phyloP scores from a whole-genome alignment of 2,797 vertebrate species.

The Dromococcyx pavoninus region DNA sequence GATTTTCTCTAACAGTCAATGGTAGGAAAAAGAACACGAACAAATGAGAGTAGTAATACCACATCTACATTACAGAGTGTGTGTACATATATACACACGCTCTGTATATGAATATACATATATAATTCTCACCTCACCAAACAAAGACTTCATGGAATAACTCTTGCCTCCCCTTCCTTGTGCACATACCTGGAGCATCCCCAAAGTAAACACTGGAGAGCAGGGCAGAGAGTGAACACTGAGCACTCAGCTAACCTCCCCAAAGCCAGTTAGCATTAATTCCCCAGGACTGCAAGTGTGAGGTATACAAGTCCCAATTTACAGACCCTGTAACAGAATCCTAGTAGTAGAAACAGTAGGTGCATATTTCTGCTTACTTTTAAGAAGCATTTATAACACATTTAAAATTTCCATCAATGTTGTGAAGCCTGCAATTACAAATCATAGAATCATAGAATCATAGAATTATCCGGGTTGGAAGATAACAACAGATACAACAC shows the following conservation, averaged over 20 bases:
- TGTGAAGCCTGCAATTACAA: slow-evolving; percentile 40
- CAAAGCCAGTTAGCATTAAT: not conserved
- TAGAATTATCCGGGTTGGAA: too few species aligned
- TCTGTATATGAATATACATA: not conserved
- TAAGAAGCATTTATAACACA: not conserved
- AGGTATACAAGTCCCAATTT: not conserved
- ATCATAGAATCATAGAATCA: too few species aligned
- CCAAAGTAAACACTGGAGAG: not conserved
- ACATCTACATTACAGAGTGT: not conserved
- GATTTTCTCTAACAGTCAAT: not conserved
- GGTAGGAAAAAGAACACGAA: not conserved
- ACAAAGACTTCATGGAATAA: not conserved
- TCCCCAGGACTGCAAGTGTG: not conserved
- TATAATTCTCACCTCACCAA: not conserved
- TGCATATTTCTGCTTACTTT: not conserved
- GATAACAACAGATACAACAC: not conserved
- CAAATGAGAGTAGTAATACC: not conserved
- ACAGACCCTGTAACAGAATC: not conserved
- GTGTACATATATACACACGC: not conserved
- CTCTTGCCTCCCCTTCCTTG: not conserved
- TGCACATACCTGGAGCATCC: not conserved
- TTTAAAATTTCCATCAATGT: slow-evolving; percentile 12
- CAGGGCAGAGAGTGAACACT: not conserved
- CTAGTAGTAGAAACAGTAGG: not conserved
- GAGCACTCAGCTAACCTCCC: not conserved